Percentiles rank a stretch among this genome's conserved stretches.
Evolutionary conservation across 2,888 invertebrate genomes (phyloP).

Genomic region (Agrotis clavis): DNA sequence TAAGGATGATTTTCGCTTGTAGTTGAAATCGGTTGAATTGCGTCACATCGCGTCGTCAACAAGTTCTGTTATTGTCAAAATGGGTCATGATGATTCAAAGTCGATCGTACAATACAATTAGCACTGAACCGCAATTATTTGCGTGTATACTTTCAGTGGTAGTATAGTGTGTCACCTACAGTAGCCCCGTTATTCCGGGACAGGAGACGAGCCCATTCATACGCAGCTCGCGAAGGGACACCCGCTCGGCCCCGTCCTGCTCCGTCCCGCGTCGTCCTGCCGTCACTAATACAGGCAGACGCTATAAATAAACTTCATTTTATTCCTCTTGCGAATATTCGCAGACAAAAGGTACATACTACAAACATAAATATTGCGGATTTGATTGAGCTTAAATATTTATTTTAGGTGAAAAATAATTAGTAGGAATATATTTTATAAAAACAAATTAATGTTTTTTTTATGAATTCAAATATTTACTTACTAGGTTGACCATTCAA

Average conservation of each 20-base stretch:
- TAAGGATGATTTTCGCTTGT: no score
- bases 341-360: constrained; percentile 53
- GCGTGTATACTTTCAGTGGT: constrained; percentile 6
- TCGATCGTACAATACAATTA: neutral
- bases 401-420: neutral
- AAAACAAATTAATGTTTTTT: neutral
- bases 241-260: constrained; percentile 27
- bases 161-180: constrained; percentile 39
- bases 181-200: constrained; percentile 66
- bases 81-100: no score
- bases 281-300: constrained; percentile 57
- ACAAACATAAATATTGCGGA: constrained; percentile 33
- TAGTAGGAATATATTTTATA: neutral
- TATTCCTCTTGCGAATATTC: constrained; percentile 57
- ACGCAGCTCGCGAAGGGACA: constrained; percentile 48
- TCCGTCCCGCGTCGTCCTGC: constrained; percentile 36
- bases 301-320: constrained; percentile 64
- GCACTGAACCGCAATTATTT: constrained; percentile 8
- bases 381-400: constrained; percentile 18
- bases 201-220: constrained; percentile 59
- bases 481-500: neutral
- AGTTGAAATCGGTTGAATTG: no score
- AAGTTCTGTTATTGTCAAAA: no score
- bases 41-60: no score
- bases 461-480: no score